A percentile compares a stretch with the other conserved stretches of the same genome.
Evolutionary conservation across 2,888 invertebrate genomes (phyloP).

Genomic region (Himalopsyche anomala): DNA sequence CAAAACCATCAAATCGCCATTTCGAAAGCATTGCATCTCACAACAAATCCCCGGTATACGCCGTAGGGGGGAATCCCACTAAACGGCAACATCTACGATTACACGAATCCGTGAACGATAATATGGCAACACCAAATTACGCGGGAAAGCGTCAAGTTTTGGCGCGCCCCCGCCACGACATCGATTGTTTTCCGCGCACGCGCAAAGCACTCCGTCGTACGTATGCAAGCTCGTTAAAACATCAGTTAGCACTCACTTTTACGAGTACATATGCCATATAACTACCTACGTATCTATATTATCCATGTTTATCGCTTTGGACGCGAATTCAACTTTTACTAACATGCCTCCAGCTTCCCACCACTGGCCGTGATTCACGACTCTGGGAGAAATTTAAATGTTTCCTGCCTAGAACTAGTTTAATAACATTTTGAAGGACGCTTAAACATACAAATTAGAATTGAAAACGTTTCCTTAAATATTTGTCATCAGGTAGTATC

Average conservation of each 20-base stretch:
- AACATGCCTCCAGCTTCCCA: slow-evolving; percentile 19
- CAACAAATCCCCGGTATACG: slow-evolving; percentile 29
- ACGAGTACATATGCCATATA: slow-evolving; percentile 51
- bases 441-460: neutral
- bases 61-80: slow-evolving; percentile 36
- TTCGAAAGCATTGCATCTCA: slow-evolving; percentile 35
- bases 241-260: slow-evolving; percentile 60
- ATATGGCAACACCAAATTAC: slow-evolving; percentile 41
- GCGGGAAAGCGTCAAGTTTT: slow-evolving; percentile 49
- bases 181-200: slow-evolving; percentile 52
- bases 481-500: too few species aligned
- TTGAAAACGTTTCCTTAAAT: too few species aligned
- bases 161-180: slow-evolving; percentile 49
- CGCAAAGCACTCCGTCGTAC: neutral
- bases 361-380: neutral
- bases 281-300: neutral
- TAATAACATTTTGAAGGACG: neutral
- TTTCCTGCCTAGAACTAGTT: neutral
- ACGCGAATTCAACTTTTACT: slow-evolving; percentile 40
- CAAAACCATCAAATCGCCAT: slow-evolving; percentile 38
- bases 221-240: slow-evolving; percentile 46
- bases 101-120: slow-evolving; percentile 41
- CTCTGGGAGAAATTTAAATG: neutral
- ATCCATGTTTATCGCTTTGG: slow-evolving; percentile 46
- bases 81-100: slow-evolving; percentile 47